Conservation (phyloP, 2,113 vertebrate species). For the Epinephelus cyanopodus region DNA sequence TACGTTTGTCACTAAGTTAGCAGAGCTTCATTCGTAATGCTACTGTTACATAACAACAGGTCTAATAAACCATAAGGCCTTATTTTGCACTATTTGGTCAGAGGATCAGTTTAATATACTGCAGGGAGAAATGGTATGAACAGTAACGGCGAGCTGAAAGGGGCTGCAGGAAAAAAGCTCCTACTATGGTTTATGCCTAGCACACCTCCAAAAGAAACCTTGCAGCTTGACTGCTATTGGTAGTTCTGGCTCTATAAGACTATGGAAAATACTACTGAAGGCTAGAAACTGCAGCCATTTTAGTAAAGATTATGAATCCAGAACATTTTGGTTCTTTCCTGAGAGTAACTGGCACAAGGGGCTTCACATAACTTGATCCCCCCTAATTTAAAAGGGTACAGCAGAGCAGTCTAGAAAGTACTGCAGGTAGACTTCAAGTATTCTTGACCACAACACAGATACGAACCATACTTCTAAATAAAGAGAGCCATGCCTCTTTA, state of each 20-base stretch:
- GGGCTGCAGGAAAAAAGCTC: not conserved
- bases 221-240: not conserved
- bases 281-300: not conserved
- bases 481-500: not conserved
- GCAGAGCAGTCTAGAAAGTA: not conserved
- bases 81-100: not conserved
- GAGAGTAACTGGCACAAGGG: not conserved
- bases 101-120: not conserved
- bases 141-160: not conserved
- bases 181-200: not conserved
- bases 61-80: not conserved
- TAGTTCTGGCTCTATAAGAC: not conserved
- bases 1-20: not conserved
- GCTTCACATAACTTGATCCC: not conserved
- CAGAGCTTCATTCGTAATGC: not conserved
- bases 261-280: not conserved
- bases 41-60: not conserved
- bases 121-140: not conserved
- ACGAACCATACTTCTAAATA: not conserved
- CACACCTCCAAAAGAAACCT: not conserved
- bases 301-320: not conserved
- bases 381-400: not conserved
- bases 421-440: not conserved
- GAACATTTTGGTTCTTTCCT: not conserved
- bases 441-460: not conserved